Evolutionary conservation across 1,140 invertebrate species (phyloP).

Genomic region (Drosophila hydei): DNA sequence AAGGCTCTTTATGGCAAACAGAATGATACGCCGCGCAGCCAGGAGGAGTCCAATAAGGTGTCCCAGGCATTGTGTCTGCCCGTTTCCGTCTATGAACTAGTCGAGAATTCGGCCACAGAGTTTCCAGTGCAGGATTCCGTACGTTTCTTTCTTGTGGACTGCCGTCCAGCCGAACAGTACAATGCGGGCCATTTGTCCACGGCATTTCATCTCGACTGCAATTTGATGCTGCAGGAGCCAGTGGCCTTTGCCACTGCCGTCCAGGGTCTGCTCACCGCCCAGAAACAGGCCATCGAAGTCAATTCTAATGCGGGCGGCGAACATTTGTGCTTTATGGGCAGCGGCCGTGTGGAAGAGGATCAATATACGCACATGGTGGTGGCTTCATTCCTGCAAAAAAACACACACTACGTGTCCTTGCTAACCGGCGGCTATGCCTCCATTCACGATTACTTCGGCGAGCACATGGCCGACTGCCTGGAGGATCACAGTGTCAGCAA

Average conservation of each 20-base stretch:
- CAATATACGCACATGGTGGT: conserved; percentile 99
- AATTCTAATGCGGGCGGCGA: conserved; percentile 96
- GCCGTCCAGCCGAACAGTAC: conserved; percentile 97
- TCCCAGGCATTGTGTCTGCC: conserved; percentile 93
- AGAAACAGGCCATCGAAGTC: conserved; percentile 94
- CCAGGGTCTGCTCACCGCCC: conserved; percentile 95
- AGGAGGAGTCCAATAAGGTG: conserved; percentile 70
- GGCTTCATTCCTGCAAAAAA: conserved; percentile 97
- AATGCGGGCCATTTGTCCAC: conserved; percentile 98
- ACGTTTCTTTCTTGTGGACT: conserved; percentile 98
- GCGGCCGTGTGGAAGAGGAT: conserved; percentile 97
- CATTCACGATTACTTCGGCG: conserved; percentile 93
- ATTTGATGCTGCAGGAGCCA: conserved; percentile 98
- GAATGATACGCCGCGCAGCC: conserved; percentile 65
- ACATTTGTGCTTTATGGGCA: conserved; percentile 98
- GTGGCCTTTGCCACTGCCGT: conserved; percentile 97
- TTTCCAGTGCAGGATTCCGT: conserved; percentile 86
- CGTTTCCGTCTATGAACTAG: conserved; percentile 94
- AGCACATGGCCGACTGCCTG: conserved; percentile 90
- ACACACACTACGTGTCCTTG: conserved; percentile 96
- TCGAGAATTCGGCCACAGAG: conserved; percentile 90
- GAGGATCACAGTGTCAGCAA: conserved; percentile 91
- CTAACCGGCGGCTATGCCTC: conserved; percentile 96
- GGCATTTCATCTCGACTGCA: conserved; percentile 98
- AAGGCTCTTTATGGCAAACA: conserved; percentile 84